These are phyloP conservation scores for Zaprionus lineosus DNA, from an alignment of 2,888 invertebrate genomes.

Conservation along the genomic window DNA sequence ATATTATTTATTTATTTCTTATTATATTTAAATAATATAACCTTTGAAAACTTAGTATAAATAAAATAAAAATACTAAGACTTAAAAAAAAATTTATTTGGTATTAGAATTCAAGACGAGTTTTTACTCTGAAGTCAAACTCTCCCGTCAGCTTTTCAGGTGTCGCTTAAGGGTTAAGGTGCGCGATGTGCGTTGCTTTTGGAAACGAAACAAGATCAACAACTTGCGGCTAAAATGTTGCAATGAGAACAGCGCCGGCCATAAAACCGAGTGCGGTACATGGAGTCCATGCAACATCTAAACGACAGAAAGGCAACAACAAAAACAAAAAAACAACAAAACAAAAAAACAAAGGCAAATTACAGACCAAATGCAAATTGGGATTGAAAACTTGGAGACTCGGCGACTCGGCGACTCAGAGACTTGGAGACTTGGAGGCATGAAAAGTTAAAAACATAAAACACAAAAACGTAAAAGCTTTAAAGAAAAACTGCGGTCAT, in stretches of 20 bases:
- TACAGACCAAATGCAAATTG: conserved; percentile 58
- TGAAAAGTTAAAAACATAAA: too few relatives aligned
- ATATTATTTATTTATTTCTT: too few relatives aligned
- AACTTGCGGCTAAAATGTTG: conserved; percentile 61
- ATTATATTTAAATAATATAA: too few relatives aligned
- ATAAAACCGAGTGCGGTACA: conserved; percentile 18
- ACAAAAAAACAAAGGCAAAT: conserved; percentile 1
- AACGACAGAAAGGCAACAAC: conserved; percentile 24
- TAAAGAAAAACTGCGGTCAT: conserved; percentile 28
- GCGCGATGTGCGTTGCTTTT: conserved; percentile 38
- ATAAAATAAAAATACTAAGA: too few relatives aligned
- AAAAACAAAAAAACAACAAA: conserved; percentile 10
- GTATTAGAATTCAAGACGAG: too few relatives aligned
- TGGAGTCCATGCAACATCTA: conserved; percentile 2
- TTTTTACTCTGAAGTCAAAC: too few relatives aligned
- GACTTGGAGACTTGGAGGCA: neutral
- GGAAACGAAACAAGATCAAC: conserved; percentile 55
- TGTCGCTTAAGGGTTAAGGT: conserved; percentile 64
- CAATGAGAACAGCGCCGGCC: conserved; percentile 53
- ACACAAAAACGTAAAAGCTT: too few relatives aligned
- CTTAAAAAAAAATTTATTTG: too few relatives aligned
- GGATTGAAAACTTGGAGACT: conserved; percentile 23
- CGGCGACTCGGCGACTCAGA: neutral
- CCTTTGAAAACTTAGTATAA: too few relatives aligned
- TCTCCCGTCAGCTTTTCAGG: too few relatives aligned